A percentile compares a stretch with the other conserved stretches of the same genome.
Evolutionary conservation across 1,140 invertebrate species (phyloP).

Genomic region (Macrobrachium nipponense): DNA sequence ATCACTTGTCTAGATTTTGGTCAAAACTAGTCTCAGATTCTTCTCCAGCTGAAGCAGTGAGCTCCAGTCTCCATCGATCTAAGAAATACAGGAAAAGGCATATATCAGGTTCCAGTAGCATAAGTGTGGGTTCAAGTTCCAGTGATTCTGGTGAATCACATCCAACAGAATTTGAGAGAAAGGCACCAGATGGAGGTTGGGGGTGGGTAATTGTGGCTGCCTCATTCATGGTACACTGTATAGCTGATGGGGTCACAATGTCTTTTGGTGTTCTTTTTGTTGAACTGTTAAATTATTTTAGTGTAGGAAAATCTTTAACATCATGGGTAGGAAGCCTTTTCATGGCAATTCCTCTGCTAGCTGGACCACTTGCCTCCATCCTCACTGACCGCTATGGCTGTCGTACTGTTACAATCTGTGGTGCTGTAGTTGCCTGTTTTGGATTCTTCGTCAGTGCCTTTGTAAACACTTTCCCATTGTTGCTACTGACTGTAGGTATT

Average conservation of each 20-base stretch:
- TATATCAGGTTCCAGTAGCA: slow-evolving; percentile 57
- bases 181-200: slow-evolving; percentile 64
- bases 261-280: slow-evolving; percentile 91
- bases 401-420: slow-evolving; percentile 80
- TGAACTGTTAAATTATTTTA: slow-evolving; percentile 88
- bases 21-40: slow-evolving; percentile 38
- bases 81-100: slow-evolving; percentile 48
- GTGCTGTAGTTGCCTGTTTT: slow-evolving; percentile 79
- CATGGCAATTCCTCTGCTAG: slow-evolving; percentile 89
- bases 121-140: slow-evolving; percentile 57
- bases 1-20: slow-evolving; percentile 36
- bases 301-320: slow-evolving; percentile 83
- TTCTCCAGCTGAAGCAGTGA: slow-evolving; percentile 26
- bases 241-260: slow-evolving; percentile 94
- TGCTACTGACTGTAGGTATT: slow-evolving; percentile 88
- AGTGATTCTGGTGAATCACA: slow-evolving; percentile 31
- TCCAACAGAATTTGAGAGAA: slow-evolving; percentile 55
- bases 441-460: slow-evolving; percentile 88
- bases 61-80: background rate
- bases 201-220: slow-evolving; percentile 76
- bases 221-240: slow-evolving; percentile 90
- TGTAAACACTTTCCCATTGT: slow-evolving; percentile 80
- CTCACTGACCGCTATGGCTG: slow-evolving; percentile 90
- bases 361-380: slow-evolving; percentile 89
- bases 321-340: slow-evolving; percentile 91